These are phyloP conservation scores for Tympanuchus pallidicinctus DNA, from an alignment of 2,113 vertebrate species.

Conservation along the genomic window DNA sequence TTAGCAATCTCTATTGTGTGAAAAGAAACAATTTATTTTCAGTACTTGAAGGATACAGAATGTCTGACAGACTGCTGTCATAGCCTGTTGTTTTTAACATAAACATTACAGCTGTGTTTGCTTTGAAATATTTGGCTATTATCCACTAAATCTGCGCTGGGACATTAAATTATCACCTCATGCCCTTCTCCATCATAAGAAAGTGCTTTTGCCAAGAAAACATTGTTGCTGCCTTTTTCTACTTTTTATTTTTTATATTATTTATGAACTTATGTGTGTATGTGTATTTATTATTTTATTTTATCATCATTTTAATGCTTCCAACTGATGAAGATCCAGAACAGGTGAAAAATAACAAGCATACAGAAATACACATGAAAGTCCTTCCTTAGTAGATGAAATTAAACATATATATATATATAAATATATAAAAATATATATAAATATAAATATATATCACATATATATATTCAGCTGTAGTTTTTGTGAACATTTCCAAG, in stretches of 20 bases:
- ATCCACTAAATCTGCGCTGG: conserved; percentile 73
- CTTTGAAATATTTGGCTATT: conserved; percentile 78
- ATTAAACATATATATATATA: neutral
- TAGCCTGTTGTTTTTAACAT: conserved; percentile 81
- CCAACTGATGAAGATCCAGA: neutral
- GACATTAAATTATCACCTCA: conserved; percentile 73
- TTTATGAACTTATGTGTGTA: conserved; percentile 53
- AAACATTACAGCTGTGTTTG: conserved; percentile 82
- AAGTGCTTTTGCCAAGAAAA: conserved; percentile 64
- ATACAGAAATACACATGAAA: neutral
- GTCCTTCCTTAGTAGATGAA: neutral
- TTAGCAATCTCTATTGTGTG: conserved; percentile 59
- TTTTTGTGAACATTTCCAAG: neutral
- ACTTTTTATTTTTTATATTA: conserved; percentile 48
- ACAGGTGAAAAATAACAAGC: neutral
- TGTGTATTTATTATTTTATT: neutral
- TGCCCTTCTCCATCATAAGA: conserved; percentile 43
- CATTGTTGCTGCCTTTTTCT: conserved; percentile 37
- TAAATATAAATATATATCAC: too few relatives aligned
- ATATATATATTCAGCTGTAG: neutral
- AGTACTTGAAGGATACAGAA: conserved; percentile 72
- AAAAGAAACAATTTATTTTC: conserved; percentile 78
- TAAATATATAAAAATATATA: too few relatives aligned
- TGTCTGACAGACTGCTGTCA: conserved; percentile 76
- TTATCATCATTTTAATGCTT: conserved; percentile 58